Base-by-base conservation (phyloP, 2,888 invertebrate genomes). In the Trichogramma dendrolimi region DNA sequence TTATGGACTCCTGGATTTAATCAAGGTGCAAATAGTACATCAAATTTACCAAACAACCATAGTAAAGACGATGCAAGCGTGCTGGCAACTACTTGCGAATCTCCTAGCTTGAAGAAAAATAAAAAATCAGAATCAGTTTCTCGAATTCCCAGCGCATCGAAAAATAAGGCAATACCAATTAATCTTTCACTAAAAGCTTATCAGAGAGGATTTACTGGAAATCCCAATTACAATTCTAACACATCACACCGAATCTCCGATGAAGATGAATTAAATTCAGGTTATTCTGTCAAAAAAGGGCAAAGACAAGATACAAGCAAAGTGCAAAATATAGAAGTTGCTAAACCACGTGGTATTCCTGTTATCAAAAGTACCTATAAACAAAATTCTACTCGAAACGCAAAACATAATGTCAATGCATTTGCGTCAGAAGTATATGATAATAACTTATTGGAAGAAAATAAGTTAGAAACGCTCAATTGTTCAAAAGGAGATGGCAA, bases 161-260 rank as follows among this genome's bases (percentile, higher is more conserved):
- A 41, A 55, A 40, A 54, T n/a, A 60, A 64, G 43, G 57, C 49
- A 1, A 41, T 39, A 11, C 53, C 52, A 11, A 39, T 54, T 5
- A 27, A 27, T 27, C 27, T 27, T 27, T 27, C 27, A 27, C 27
- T 27, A 27, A 27, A 27, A 27, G 3, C 27, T 27, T 27, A 27
- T 27, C 27, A 27, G 27, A 27, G 27, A 27, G 27, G 27, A 27
- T 27, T 27, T 27, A 1, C 27, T 27, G 27, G 27, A 27, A 27
- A 27, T 27, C 3, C 95, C 0, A 92, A 96, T 80, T 96, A 93
- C 75, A 94, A 94, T 67, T 80, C 94, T 65, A 84, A 91, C n/a
- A 38, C 96, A 94, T 76, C 89, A 90, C 1, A 94, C 75, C 88
- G 88, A 68, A 90, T 88, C 72, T 84, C 88, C 0, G 91, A 90